Evolutionary conservation across 2,888 invertebrate genomes (phyloP), one percentile per base, ranked within the genome.

Genomic region (Argyra leucocephala): DNA sequence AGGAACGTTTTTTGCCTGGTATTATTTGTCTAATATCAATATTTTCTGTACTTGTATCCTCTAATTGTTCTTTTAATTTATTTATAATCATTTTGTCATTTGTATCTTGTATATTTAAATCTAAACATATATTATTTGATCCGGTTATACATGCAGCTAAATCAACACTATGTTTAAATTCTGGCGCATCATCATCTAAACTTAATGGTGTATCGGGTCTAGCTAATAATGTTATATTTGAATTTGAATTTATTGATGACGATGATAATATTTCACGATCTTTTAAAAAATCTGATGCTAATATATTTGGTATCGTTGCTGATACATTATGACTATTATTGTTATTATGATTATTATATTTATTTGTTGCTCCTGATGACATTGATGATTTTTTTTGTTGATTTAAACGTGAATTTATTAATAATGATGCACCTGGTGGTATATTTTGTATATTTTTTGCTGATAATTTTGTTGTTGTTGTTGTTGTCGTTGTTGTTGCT

Each of bases 131-230:
- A 58, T 78, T 78, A 68, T 80, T 80, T 68, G 80, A 80, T 66
- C 80, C 80, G 73, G 77, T 76, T 10, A 79, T 73, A 66, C 79
- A 80, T 65, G 78, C 80, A 18, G 74, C 71, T 67, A 80, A 69
- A 69, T 80, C 79, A 22, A 78, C 76, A 62, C 72, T 73, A 66
- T 80, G 80, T 21, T 74, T 75, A 67, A 78, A 78, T 59, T 75
- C 76, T 15, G 73, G 71, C 1, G 71, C 72, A 67, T 78, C 78
- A 63, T 77, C 77, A 60, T 74, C 73, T 3, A 77, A 69, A 66
- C 78, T 77, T 31, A 73, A 73, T 1, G 78, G 78, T 31, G 78
- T 78, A 62, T 79, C 78, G 18, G 77, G 76, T 61, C 72, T 48
- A 22, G 67, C 48, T 48, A 48, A 48, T 48, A 48, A 31, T 31